Conservation (phyloP, 2,888 invertebrate species). For the Hydroisotoma schaefferi region DNA sequence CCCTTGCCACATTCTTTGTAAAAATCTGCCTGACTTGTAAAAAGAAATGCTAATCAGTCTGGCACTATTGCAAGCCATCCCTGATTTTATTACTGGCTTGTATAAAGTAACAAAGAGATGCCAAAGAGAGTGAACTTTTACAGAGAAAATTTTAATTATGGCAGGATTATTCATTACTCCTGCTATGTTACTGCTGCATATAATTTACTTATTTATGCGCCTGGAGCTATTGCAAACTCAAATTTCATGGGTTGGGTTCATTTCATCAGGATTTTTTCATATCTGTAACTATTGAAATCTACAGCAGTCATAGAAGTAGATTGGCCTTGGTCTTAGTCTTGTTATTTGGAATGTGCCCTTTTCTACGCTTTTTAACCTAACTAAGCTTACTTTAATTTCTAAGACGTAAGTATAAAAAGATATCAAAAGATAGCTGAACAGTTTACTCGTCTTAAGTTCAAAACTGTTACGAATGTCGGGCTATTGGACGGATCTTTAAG, state of each 20-base stretch:
- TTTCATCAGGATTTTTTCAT: constrained; percentile 10
- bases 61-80: constrained; percentile 42
- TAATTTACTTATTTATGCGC: constrained; percentile 8
- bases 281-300: too few species aligned
- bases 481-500: too few species aligned
- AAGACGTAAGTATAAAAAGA: too few species aligned
- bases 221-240: constrained; percentile 14
- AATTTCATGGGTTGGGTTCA: constrained; percentile 15
- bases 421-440: too few species aligned
- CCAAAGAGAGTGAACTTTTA: constrained; percentile 19
- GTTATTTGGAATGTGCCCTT: not conserved
- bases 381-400: too few species aligned
- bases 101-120: not conserved
- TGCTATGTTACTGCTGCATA: constrained; percentile 15
- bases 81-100: constrained; percentile 30
- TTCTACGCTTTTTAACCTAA: too few species aligned
- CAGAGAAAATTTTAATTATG: constrained; percentile 35
- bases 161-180: constrained; percentile 35
- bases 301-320: too few species aligned
- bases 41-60: constrained; percentile 46
- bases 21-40: constrained; percentile 22
- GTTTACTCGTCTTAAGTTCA: too few species aligned
- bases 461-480: too few species aligned
- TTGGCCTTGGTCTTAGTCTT: too few species aligned
- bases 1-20: constrained; percentile 36